Evolutionary conservation across 2,797 vertebrate genomes (phyloP), one percentile per base, ranked within the genome.

Genomic region (Epinephelus awoara): DNA sequence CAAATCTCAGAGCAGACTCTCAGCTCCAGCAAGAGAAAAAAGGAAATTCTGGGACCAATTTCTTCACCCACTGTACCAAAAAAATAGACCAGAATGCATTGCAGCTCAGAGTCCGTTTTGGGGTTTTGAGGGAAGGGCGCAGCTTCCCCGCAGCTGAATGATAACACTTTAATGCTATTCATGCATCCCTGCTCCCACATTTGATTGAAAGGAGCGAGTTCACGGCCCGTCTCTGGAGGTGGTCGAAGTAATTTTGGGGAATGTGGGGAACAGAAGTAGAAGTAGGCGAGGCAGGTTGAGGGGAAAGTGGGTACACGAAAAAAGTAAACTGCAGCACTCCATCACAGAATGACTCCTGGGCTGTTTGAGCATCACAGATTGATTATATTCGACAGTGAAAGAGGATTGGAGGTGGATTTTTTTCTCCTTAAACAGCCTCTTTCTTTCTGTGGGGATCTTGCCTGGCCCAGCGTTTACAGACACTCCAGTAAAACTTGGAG

Each of bases 121-220:
- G 40, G 55, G 1, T 40, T 69, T 58, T 52, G 44, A 61, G 54
- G 44, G 63, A 70, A 44, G 15, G 27, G 67, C 2, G 40, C 47
- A 40, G 72, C 76, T 57, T 75, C 72, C 78, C 56, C 56, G 18
- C 65, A 59, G 34, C 72, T 50, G 64, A 67, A 52, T 44, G 82
- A 62, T 66, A 76, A 65, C 59, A 46, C 68, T 52, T 73, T 77
- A 81, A 87, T 83, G 77, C 72, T 79, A 70, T 80, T 84, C 72
- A 67, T 66, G 50, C 54, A 2, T 58, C 83, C 12, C 55, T 15
- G 71, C 78, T 84, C 67, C 63, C 19, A 5, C 59, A 0, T 75
- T 6, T 67, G 84, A 90, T 80, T 77, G 80, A 84, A 86, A 67
- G 88, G 63, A 84, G 65, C 57, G 3, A 73, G 85, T 84, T 82